Conservation (phyloP, 1,140 invertebrate genomes). For the Ditylenchus dipsaci region DNA sequence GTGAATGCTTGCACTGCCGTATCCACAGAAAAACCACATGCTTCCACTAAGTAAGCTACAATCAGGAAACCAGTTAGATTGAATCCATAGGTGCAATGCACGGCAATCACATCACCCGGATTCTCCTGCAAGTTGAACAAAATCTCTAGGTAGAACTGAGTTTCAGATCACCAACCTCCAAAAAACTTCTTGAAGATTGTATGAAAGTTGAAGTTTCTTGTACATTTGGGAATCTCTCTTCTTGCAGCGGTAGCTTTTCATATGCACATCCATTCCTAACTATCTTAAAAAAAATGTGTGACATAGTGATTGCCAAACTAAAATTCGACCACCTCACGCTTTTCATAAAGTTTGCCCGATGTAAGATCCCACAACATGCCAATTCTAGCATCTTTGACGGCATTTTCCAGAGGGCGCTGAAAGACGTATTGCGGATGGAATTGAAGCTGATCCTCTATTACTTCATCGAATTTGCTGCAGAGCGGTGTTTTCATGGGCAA, state of each 20-base stretch:
- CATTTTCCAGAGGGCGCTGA: not conserved
- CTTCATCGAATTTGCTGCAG: slow-evolving; percentile 40
- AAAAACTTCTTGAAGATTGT: no score
- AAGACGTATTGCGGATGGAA: slow-evolving; percentile 48
- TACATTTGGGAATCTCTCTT: slow-evolving; percentile 53
- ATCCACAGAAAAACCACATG: slow-evolving; percentile 71
- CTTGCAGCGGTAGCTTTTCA: slow-evolving; percentile 66
- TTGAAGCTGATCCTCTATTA: slow-evolving; percentile 34
- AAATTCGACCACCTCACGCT: slow-evolving; percentile 73
- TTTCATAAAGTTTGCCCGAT: slow-evolving; percentile 84
- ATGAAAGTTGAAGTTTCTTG: slow-evolving; percentile 53
- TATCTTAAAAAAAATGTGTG: no score
- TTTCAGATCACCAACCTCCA: not conserved
- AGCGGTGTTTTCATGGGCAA: slow-evolving; percentile 32
- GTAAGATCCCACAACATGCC: slow-evolving; percentile 94
- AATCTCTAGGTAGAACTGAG: slow-evolving; percentile 17
- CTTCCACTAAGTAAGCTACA: slow-evolving; percentile 79
- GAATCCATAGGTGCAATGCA: slow-evolving; percentile 98
- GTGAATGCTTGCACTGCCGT: slow-evolving; percentile 73
- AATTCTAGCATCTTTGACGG: slow-evolving; percentile 65
- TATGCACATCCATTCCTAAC: slow-evolving; percentile 67
- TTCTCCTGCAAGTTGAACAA: slow-evolving; percentile 20
- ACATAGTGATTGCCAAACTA: no score
- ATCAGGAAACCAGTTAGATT: slow-evolving; percentile 93
- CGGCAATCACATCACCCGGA: slow-evolving; percentile 62